Conservation (phyloP, 2,113 vertebrate genomes). For the Procavia capensis region DNA sequence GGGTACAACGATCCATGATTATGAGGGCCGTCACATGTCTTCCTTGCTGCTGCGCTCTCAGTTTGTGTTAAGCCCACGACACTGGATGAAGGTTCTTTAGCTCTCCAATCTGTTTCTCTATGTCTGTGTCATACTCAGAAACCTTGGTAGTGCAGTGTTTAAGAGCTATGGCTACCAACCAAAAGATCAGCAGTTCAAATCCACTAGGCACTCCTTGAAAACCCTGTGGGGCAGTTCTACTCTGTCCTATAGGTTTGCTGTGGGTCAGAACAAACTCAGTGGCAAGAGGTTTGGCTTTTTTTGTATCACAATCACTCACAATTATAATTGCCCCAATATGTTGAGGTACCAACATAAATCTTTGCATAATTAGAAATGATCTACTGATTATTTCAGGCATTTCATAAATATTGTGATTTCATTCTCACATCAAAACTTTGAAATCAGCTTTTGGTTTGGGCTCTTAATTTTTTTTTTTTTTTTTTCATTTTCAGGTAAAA, state of each 20-base stretch:
- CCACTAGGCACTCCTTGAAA: no score
- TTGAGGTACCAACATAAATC: background rate
- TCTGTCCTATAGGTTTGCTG: no score
- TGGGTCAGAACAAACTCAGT: no score
- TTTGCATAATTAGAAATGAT: background rate
- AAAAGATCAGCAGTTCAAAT: no score
- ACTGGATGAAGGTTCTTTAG: no score
- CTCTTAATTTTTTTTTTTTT: background rate
- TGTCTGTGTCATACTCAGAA: background rate
- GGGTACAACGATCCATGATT: fast-evolving
- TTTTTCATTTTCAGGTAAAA: background rate
- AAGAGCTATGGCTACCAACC: no score
- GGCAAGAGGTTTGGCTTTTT: no score
- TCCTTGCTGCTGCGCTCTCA: background rate
- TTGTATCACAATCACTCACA: background rate
- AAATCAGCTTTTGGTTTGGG: background rate
- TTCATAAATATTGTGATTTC: background rate
- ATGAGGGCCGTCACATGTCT: background rate
- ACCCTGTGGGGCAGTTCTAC: no score
- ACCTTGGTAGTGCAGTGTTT: no score
- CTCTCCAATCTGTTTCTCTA: no score
- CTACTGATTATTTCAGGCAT: background rate
- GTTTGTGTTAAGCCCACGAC: background rate
- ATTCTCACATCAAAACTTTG: background rate
- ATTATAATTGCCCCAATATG: background rate